phyloP scores from a whole-genome alignment of 1,140 invertebrate genomes.

The Bombus affinis region DNA sequence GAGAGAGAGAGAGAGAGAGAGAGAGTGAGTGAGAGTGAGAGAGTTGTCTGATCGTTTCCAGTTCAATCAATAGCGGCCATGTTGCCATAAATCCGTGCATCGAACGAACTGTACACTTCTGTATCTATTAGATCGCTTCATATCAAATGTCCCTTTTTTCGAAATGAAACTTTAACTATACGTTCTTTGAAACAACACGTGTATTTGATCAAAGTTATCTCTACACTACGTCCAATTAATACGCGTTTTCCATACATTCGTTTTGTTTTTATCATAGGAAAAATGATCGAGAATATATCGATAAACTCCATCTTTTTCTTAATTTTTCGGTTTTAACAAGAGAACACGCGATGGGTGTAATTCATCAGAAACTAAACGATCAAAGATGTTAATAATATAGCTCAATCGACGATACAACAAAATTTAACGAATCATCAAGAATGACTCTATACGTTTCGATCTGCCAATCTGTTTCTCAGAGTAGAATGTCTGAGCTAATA shows the following conservation, averaged over 20 bases:
- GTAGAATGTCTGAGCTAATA: too few species aligned
- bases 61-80: neutral
- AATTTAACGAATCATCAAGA: too few species aligned
- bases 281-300: too few species aligned
- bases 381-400: too few species aligned
- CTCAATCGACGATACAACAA: too few species aligned
- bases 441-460: too few species aligned
- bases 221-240: neutral
- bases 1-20: neutral
- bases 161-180: neutral
- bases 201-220: neutral
- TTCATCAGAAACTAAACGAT: too few species aligned
- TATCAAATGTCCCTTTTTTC: neutral
- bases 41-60: slow-evolving; percentile 11
- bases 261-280: too few species aligned
- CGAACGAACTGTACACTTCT: neutral
- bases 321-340: neutral
- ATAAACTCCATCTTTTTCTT: neutral
- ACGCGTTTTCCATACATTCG: neutral
- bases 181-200: neutral
- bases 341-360: too few species aligned
- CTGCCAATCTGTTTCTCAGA: too few species aligned
- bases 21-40: neutral
- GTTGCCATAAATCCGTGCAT: neutral
- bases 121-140: neutral